These are phyloP conservation scores for Quadroppia sp. DNA, from an alignment of 2,888 invertebrate species.

Conservation along the genomic window DNA sequence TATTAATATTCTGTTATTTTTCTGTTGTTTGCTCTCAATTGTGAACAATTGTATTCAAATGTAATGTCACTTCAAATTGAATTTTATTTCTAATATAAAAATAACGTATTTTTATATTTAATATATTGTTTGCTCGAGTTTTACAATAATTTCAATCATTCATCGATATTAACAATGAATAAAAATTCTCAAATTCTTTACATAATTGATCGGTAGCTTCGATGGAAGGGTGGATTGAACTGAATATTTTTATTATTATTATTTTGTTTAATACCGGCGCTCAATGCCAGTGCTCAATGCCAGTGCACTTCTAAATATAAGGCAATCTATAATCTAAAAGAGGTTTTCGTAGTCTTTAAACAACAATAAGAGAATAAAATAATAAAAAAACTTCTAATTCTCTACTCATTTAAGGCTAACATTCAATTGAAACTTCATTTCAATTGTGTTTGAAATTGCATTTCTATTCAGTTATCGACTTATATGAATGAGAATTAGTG, in stretches of 20 bases:
- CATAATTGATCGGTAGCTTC: conserved; percentile 8
- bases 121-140: background rate
- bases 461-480: background rate
- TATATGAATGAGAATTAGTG: background rate
- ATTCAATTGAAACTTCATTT: background rate
- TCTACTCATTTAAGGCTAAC: background rate
- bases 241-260: background rate
- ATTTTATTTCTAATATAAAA: background rate
- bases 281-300: no score
- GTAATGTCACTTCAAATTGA: background rate
- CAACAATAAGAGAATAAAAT: conserved; percentile 13
- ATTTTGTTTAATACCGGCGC: no score
- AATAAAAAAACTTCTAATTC: conserved; percentile 12
- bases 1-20: background rate
- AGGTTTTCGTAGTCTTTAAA: background rate
- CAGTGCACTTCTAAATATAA: background rate
- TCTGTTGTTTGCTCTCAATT: background rate
- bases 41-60: background rate
- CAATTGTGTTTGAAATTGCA: background rate
- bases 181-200: background rate
- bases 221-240: background rate
- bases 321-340: background rate
- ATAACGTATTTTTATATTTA: no score
- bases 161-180: background rate
- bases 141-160: background rate